Base-by-base conservation (phyloP, 2,888 invertebrate genomes). In the Linnaemya vulpina region DNA sequence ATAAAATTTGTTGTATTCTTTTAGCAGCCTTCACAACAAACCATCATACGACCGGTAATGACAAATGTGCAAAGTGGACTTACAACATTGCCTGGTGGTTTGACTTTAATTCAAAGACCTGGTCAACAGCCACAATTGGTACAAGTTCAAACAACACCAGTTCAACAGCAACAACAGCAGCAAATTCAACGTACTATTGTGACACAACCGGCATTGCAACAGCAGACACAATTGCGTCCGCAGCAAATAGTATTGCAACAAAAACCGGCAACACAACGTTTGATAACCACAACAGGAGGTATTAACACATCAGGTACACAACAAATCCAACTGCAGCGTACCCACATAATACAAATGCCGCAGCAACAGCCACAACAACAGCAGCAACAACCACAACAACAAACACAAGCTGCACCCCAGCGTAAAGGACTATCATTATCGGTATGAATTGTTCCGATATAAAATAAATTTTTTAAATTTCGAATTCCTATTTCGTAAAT, bases 91-190 rank as follows among this genome's bases (percentile, higher is more conserved):
- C 92, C 92, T 81, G 92, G 92, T 87, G 92, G 92, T 46, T 88
- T 93, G 62, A 92, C 92, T 58, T 88, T 93, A 25, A 92, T 93
- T 73, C 93, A 93, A 87, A 89, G 92, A 75, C 92, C 92, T 55
- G 92, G 92, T 11, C 92, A 92, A 85, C 93, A 92, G 86, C 92
- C 92, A 43, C 92, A 92, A 88, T 83, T 92, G 79, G 92, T 92
- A 83, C 92, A 92, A 89, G 91, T 92, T 83, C 92, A 92, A 86
- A 89, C 90, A 58, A 89, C 90, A 77, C 89, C 89, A n/a, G 81
- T 83, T 25, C 82, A 86, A 62, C 22, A 87, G 83, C 63, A 22
- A 25, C 86, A 82, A 20, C 89, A 87, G 40, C 89, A 87, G 46
- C 87, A 87, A 78, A 88, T 90, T 76, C 91, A 91, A 87, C 90